Base-by-base conservation (phyloP, 2,797 vertebrate species). In the Diglossa cyanea region DNA sequence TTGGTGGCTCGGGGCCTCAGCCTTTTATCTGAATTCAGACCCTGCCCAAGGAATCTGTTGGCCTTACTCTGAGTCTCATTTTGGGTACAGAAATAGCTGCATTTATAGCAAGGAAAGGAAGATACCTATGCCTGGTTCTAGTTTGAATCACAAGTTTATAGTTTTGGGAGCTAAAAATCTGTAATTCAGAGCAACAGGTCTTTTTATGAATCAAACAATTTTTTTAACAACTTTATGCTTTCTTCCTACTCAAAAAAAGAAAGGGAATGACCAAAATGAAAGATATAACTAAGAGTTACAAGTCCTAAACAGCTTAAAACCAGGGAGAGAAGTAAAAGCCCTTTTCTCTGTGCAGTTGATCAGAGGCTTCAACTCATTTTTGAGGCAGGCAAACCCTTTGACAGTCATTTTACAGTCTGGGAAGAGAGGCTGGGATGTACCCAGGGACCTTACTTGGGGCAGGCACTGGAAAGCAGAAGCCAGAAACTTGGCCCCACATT, bases 221-320 rank as follows among this genome's bases (percentile, higher is more conserved):
- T 57, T 90, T 57, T 58, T 67, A 50, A 58, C 19, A 48, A 24
- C 5, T 45, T 77, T 12, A 30, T 66, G 39, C 24, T 65, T 93
- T 30, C 10, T 51, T 73, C 44, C 51, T 44, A 45, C 6, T 78
- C 28, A 10, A 65, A 45, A 45, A 62, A 65, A 45, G 18, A 68
- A 7, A 80, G 20, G 10, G 6, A 65, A 84, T 93, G 24, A 35
- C 24, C 26, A 23, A 71, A 82, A 53, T 13, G 9, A 73, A 86
- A 68, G 13, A 17, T 9, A 31, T 1, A 7, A 0, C 0, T 88
- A 60, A 18, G 37, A 67, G 17, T 35, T 53, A 42, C 3, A 23
- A 16, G 33, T 71, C 48, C 48, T 60, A 67, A 88, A 28, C 25
- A 74, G 20, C 44, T 85, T 82, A 47, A 94, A 88, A 71, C 1